phyloP scores from a whole-genome alignment of 35 echinoderm and acorn worm species.

The Acanthaster planci region DNA sequence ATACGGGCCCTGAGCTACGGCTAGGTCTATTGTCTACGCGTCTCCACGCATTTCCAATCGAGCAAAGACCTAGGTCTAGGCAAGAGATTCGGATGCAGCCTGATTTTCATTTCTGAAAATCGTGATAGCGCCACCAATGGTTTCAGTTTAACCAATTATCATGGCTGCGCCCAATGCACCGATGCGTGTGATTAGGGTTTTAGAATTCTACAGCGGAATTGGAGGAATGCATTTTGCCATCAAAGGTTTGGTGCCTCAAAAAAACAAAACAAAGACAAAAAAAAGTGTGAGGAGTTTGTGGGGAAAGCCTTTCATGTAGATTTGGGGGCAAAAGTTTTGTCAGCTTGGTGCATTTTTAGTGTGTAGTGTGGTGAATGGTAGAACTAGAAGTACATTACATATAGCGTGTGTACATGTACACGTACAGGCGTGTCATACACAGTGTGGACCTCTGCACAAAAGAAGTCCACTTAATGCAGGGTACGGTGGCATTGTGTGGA shows the following conservation, averaged over 20 bases:
- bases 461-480: too few species aligned
- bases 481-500: too few species aligned
- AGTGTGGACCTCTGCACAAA: too few species aligned
- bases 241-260: constrained; percentile 32
- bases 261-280: not conserved
- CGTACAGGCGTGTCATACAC: too few species aligned
- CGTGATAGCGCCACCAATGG: not conserved
- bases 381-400: not conserved
- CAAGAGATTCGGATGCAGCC: too few species aligned
- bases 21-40: too few species aligned
- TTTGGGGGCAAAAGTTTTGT: not conserved
- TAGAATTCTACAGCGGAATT: constrained; percentile 86
- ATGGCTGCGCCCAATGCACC: constrained; percentile 42
- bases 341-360: not conserved
- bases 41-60: too few species aligned
- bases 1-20: too few species aligned
- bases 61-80: too few species aligned
- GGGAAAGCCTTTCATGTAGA: too few species aligned
- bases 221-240: constrained; percentile 87
- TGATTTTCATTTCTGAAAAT: not conserved
- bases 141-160: constrained; percentile 9
- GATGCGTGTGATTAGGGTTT: constrained; percentile 17
- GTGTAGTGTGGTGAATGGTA: not conserved
- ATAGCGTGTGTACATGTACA: too few species aligned
- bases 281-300: not conserved